Conservation (phyloP, 30 jellyfish, hydroid and myxozoan genomes). For the Phacellophora camtschatica region DNA sequence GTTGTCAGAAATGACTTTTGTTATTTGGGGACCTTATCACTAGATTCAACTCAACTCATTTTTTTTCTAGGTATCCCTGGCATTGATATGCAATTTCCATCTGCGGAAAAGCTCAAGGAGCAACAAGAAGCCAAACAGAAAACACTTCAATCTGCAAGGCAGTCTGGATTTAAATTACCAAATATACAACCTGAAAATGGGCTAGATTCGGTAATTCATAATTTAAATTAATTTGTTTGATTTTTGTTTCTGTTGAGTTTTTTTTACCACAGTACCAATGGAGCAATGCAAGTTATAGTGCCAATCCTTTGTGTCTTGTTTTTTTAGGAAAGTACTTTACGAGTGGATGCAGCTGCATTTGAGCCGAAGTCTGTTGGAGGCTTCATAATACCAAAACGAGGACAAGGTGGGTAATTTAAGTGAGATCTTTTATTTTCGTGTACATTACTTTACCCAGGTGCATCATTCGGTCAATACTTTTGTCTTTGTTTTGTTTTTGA, state of each 20-base stretch:
- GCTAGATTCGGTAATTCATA: neutral
- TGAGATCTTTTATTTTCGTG: too few relatives aligned
- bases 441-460: too few relatives aligned
- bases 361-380: neutral
- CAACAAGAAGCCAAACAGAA: conserved; percentile 32
- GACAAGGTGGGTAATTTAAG: neutral
- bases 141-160: conserved; percentile 32
- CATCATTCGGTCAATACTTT: too few relatives aligned
- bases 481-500: too few relatives aligned
- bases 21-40: too few relatives aligned
- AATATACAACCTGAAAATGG: neutral
- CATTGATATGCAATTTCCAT: conserved; percentile 47
- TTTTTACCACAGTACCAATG: too few relatives aligned
- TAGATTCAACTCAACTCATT: too few relatives aligned
- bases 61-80: conserved; percentile 53
- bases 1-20: too few relatives aligned
- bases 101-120: conserved; percentile 35
- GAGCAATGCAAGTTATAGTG: too few relatives aligned
- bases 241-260: neutral
- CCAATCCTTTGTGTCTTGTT: too few relatives aligned
- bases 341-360: neutral
- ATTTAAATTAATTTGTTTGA: neutral
- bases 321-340: neutral
- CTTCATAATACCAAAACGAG: conserved; percentile 14
- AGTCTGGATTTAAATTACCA: conserved; percentile 54